Evolutionary conservation across 2,113 vertebrate genomes (phyloP).

Genomic region (Crotalus horridus): DNA sequence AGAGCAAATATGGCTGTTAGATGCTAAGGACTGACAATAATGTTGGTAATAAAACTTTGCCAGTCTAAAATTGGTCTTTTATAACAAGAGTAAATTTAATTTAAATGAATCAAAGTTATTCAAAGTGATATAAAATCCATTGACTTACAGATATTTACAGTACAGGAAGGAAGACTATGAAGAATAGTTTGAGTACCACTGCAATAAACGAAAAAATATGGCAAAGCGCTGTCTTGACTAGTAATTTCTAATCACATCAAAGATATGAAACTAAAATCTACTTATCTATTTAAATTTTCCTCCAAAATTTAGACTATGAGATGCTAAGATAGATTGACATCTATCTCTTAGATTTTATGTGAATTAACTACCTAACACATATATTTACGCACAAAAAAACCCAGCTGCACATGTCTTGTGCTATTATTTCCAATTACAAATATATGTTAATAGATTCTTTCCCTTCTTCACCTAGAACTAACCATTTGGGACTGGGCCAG

Average conservation of each 20-base stretch:
- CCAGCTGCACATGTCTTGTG: background rate
- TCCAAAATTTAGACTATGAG: background rate
- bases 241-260: background rate
- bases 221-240: background rate
- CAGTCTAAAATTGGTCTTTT: background rate
- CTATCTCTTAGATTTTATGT: background rate
- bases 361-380: background rate
- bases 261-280: background rate
- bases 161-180: background rate
- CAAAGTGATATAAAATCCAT: background rate
- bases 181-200: background rate
- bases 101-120: background rate
- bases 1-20: background rate
- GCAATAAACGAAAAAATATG: background rate
- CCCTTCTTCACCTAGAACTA: constrained; percentile 28
- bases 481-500: background rate
- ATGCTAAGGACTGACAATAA: background rate
- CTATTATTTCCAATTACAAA: constrained; percentile 10
- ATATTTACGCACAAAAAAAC: background rate
- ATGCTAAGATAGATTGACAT: background rate
- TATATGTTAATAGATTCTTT: constrained; percentile 11
- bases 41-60: background rate
- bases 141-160: background rate
- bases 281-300: background rate
- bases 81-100: background rate